phyloP scores from a whole-genome alignment of 2,888 invertebrate species.

The Drosophila antonietae region DNA sequence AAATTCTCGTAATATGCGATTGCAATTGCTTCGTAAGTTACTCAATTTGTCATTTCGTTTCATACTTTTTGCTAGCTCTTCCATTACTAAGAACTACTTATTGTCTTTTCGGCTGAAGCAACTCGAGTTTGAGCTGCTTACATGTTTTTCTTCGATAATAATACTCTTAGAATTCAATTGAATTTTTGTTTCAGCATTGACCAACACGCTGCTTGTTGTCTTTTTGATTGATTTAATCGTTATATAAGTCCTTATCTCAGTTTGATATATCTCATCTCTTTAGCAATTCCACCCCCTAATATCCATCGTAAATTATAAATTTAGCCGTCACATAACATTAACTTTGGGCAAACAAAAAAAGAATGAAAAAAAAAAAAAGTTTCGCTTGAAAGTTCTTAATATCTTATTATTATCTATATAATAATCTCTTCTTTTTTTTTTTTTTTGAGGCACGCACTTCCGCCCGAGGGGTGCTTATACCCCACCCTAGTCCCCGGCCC shows the following conservation, averaged over 20 bases:
- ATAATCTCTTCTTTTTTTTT: constrained; percentile 37
- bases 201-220: neutral
- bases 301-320: constrained; percentile 70
- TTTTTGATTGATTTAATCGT: constrained; percentile 6
- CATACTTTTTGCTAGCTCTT: neutral
- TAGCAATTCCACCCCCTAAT: constrained; percentile 14
- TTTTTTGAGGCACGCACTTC: constrained; percentile 54
- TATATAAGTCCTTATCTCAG: neutral
- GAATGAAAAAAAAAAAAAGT: constrained; percentile 29
- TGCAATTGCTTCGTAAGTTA: neutral
- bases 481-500: neutral
- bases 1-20: constrained; percentile 9
- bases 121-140: neutral
- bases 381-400: constrained; percentile 59
- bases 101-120: neutral
- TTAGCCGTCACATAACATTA: constrained; percentile 49
- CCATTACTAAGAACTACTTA: neutral
- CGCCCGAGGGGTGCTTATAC: constrained; percentile 15
- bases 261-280: neutral
- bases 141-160: neutral
- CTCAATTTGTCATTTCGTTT: neutral
- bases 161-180: neutral
- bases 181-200: neutral
- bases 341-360: constrained; percentile 27
- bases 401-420: constrained; percentile 68